A percentile compares a stretch with the other conserved stretches of the same genome.
phyloP scores from a whole-genome alignment of 1,140 invertebrate species.

The Euborellia annulipes region DNA sequence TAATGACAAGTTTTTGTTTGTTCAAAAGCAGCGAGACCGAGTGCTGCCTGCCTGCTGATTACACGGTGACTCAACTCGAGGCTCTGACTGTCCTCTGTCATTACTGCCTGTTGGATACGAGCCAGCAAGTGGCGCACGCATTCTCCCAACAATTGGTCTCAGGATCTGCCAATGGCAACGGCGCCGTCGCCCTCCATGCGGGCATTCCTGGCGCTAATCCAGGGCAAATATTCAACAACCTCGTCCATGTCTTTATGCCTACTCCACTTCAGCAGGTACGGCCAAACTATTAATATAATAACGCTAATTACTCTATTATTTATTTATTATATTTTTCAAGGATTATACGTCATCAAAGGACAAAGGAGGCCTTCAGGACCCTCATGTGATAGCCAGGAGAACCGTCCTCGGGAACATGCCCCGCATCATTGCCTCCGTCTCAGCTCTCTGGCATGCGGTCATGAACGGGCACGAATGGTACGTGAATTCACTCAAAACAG shows the following conservation, averaged over 20 bases:
- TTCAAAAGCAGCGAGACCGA: constrained; percentile 3
- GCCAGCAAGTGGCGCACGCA: constrained; percentile 40
- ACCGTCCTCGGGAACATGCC: constrained; percentile 64
- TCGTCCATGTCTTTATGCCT: constrained; percentile 61
- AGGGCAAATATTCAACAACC: constrained; percentile 61
- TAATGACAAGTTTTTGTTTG: background rate
- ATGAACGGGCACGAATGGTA: constrained; percentile 32
- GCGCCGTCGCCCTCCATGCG: constrained; percentile 23
- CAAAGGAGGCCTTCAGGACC: constrained; percentile 21
- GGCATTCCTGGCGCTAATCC: constrained; percentile 38
- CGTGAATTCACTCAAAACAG: constrained; percentile 9
- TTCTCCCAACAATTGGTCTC: constrained; percentile 40
- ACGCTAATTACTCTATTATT: background rate
- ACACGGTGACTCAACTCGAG: constrained; percentile 63
- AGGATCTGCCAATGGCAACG: constrained; percentile 11
- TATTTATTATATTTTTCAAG: background rate
- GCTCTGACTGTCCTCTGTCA: constrained; percentile 69
- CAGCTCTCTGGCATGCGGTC: constrained; percentile 65
- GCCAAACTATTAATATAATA: too few relatives aligned
- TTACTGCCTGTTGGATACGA: constrained; percentile 66
- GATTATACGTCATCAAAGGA: constrained; percentile 3
- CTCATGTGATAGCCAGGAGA: constrained; percentile 45
- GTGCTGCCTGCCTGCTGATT: constrained; percentile 47
- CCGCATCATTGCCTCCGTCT: constrained; percentile 61
- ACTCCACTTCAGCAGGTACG: constrained; percentile 30